Conservation (phyloP, 2,888 invertebrate species). For the Criorhina ranunculi region DNA sequence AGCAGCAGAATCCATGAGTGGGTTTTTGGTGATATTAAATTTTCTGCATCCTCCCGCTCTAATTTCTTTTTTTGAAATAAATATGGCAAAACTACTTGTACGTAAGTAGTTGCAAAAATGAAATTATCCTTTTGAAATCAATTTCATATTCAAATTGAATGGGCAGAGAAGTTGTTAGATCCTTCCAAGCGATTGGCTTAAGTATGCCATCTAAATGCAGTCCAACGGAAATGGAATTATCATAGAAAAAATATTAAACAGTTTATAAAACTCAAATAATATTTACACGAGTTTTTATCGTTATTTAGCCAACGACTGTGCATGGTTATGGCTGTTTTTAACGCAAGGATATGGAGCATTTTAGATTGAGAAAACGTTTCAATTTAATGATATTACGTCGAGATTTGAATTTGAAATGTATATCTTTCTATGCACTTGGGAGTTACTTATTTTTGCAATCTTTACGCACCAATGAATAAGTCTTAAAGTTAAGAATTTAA, state of each 20-base stretch:
- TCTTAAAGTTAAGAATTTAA: conserved; percentile 35
- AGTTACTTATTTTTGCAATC: conserved; percentile 34
- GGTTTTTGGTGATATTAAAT: conserved; percentile 36
- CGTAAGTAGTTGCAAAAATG: conserved; percentile 3
- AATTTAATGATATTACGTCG: conserved; percentile 23
- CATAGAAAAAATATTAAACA: conserved; percentile 70
- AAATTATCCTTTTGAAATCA: conserved; percentile 44
- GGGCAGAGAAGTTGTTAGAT: conserved; percentile 14
- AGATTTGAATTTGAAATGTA: not conserved
- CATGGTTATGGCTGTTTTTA: conserved; percentile 16
- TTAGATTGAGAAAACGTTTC: conserved; percentile 31
- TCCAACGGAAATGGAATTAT: conserved; percentile 72
- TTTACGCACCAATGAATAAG: conserved; percentile 58
- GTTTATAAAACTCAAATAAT: conserved; percentile 63
- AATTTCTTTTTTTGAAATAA: conserved; percentile 20
- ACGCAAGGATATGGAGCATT: conserved; percentile 24
- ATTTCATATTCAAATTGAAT: conserved; percentile 32
- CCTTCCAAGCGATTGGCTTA: conserved; percentile 67
- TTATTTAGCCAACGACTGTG: conserved; percentile 44
- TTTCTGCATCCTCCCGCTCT: not conserved
- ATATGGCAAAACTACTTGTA: conserved; percentile 23
- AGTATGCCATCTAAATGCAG: conserved; percentile 73
- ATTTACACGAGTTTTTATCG: conserved; percentile 36
- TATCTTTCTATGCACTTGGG: not conserved
- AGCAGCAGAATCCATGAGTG: conserved; percentile 29